Evolutionary conservation across 2,888 invertebrate species (phyloP), one percentile per base, ranked within the genome.

Genomic region (Pheosia gnoma): DNA sequence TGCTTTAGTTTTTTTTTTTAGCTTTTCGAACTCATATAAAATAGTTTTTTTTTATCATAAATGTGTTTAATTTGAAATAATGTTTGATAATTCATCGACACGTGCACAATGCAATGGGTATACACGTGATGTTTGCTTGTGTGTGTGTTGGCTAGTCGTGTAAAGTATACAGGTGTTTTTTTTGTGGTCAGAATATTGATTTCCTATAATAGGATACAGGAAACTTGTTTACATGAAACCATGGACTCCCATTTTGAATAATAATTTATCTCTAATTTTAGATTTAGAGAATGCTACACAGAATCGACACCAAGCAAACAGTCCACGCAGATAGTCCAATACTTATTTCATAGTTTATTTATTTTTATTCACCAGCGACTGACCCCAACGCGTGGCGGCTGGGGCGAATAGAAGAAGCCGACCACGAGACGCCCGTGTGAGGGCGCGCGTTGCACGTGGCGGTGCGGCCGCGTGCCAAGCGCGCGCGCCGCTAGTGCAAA

Each of bases 401-500:
- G 78, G 96, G 96, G 72, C 95, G 96, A 82, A 97, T 97, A 90
- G 97, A 97, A 88, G 97, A 97, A 92, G 95, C 96, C 73, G 97
- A 97, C 82, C 96, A 96, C 84, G 97, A 97, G 89, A 97, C 97
- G 86, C 96, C 96, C 72, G 97, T 97, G 87, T 97, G 95, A 96
- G 91, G 88, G 63, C 87, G 85, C 82, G 89, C 90, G 62, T 62
- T 86, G 85, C 90, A 87, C 84, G 83, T 84, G 60, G 85, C 87
- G 75, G 86, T 86, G 73, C 80, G 81, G 38, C 84, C 86, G 62
- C 81, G 72, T 62, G 86, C 81, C 80, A 82, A 81, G 81, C 78
- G 79, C 61, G 62, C 54, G 57, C 64, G 55, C 47, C 67, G 72
- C 68, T 62, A 66, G 70, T 53, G 70, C 64, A 36, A 47, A 36